Base-by-base conservation (phyloP, 2,797 vertebrate genomes). In the Smutsia gigantea region DNA sequence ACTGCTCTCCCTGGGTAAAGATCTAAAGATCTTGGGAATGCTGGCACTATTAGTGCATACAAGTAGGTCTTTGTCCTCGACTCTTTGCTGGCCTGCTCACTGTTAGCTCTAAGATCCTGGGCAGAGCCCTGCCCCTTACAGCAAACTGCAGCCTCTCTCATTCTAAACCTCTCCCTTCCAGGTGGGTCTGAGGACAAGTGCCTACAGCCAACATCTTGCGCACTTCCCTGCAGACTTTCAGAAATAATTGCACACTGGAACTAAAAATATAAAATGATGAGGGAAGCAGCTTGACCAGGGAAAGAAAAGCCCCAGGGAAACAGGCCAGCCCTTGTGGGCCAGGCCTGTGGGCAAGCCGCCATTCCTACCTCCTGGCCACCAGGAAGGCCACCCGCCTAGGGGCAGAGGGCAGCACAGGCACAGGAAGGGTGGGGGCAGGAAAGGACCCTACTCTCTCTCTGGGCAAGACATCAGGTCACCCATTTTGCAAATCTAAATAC, bases 311-410 rank as follows among this genome's bases (percentile, higher is more conserved):
- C 85, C 81, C 95, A 92, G 81, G 95, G 91, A 97, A 59, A 59
- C 64, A 66, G 85, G 61, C 94, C 95, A 55, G 79, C 96, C 96
- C 86, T 83, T 25, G 86, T 46, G 81, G 97, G 91, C 72, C 96
- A 98, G 96, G 78, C 92, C 97, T 93, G 85, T 87, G 84, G 97
- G 93, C 95, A 97, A 87, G 87, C 69, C 94, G 93, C 53, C 95
- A 91, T 96, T 97, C 96, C 95, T 46, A 46, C 42, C 42, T 46
- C 42, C 42, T 10, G 8, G 42, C 42, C 42, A 46, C 42, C 42
- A 87, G 89, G 95, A 98, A 98, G 95, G 87, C 86, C 93, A 90
- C 61, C 94, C 92, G 83, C 97, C 94, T 46, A 9, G 72, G 69
- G 15, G 63, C 34, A 63, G 71, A 25, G 75, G 37, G 10, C 12